A percentile compares a stretch with the other conserved stretches of the same genome.
Evolutionary conservation across 2,888 invertebrate genomes (phyloP).

Genomic region (Gisinianus flammeolus): DNA sequence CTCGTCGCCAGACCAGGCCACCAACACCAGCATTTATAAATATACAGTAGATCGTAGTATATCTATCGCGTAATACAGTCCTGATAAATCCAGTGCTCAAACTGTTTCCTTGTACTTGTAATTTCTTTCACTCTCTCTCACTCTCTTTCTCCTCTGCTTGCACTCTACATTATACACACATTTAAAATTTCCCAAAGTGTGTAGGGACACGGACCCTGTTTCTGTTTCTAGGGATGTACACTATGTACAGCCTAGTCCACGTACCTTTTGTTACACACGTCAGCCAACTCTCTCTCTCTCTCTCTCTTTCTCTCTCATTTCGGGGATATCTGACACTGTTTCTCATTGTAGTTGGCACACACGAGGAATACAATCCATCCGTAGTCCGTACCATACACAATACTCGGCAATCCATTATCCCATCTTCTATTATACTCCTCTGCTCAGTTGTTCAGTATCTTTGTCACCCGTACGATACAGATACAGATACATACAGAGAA

Average conservation of each 20-base stretch:
- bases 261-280: too few relatives aligned
- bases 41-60: too few relatives aligned
- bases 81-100: constrained; percentile 14
- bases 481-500: too few relatives aligned
- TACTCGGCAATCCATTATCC: constrained; percentile 21
- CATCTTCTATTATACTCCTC: constrained; percentile 1
- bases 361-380: constrained; percentile 24
- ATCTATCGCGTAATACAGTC: constrained; percentile 2
- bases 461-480: constrained; percentile 28
- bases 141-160: not conserved
- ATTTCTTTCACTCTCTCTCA: not conserved
- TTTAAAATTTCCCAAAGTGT: not conserved
- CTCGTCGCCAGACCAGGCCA: constrained; percentile 39
- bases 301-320: too few relatives aligned
- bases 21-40: too few relatives aligned
- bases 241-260: too few relatives aligned
- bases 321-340: constrained; percentile 21
- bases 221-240: not conserved
- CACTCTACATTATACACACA: not conserved
- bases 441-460: not conserved
- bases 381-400: too few relatives aligned
- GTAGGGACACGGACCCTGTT: not conserved
- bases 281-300: too few relatives aligned
- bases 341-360: not conserved
- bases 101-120: constrained; percentile 12